A percentile compares a stretch with the other conserved stretches of the same genome.
Evolutionary conservation across 1,140 invertebrate genomes (phyloP).

Genomic region (Heliconius nattereri): DNA sequence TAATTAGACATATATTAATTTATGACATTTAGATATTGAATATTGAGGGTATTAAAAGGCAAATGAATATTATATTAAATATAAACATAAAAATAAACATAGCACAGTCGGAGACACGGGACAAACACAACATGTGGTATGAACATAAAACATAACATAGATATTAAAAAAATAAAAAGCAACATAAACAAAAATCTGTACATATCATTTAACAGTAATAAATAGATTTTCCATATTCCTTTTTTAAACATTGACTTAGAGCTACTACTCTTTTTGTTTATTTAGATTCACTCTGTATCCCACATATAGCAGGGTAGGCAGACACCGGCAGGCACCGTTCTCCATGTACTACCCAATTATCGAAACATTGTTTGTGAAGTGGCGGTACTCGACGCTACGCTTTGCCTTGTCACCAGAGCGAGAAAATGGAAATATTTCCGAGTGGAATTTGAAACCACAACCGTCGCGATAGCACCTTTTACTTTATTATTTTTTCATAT

Average conservation of each 20-base stretch:
- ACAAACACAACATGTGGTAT: not conserved
- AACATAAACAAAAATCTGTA: constrained; percentile 48
- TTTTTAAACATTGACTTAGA: no score
- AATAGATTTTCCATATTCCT: no score
- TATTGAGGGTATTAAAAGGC: not conserved
- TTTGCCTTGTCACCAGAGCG: no score
- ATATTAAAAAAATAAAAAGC: constrained; percentile 34
- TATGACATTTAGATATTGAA: constrained; percentile 7
- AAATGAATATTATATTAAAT: not conserved
- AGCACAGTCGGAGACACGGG: constrained; percentile 1
- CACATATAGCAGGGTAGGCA: no score
- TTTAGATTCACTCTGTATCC: no score
- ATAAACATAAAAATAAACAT: not conserved
- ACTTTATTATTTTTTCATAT: not conserved
- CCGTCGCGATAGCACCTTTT: not conserved
- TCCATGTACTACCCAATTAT: no score
- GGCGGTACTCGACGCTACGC: no score
- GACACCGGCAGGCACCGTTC: no score
- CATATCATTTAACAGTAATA: constrained; percentile 17
- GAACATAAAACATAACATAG: constrained; percentile 37
- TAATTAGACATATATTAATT: not conserved
- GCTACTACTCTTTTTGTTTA: no score
- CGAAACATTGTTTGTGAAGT: no score
- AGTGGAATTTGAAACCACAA: no score
- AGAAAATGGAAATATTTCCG: no score